These are phyloP conservation scores for Scaptomyza parva DNA, from an alignment of 2,888 invertebrate species.

Conservation along the genomic window DNA sequence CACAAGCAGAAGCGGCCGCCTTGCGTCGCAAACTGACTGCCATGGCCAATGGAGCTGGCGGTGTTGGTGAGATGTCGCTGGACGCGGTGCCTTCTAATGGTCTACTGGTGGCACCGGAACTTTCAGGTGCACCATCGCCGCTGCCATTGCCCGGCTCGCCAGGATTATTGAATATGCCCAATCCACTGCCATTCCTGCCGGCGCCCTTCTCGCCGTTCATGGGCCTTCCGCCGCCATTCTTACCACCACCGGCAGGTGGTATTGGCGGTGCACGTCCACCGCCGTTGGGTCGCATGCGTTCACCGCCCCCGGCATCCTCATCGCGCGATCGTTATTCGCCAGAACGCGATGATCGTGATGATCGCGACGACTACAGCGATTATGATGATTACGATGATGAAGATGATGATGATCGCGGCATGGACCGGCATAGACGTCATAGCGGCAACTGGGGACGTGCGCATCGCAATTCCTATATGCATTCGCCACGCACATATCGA, in stretches of 20 bases:
- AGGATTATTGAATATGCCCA: slow-evolving; percentile 80
- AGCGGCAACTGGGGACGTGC: slow-evolving; percentile 75
- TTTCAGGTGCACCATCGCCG: slow-evolving; percentile 82
- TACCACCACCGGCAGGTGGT: slow-evolving; percentile 84
- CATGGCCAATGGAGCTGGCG: slow-evolving; percentile 70
- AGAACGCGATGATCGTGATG: slow-evolving; percentile 68
- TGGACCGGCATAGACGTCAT: slow-evolving; percentile 57
- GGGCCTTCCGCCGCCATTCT: slow-evolving; percentile 86
- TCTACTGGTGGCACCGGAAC: slow-evolving; percentile 45
- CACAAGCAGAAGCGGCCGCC: slow-evolving; percentile 89
- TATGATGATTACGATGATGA: slow-evolving; percentile 71
- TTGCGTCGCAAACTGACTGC: slow-evolving; percentile 87
- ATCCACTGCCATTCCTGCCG: slow-evolving; percentile 87
- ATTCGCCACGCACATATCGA: slow-evolving; percentile 81
- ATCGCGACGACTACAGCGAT: slow-evolving; percentile 79
- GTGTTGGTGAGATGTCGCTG: slow-evolving; percentile 31
- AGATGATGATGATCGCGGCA: slow-evolving; percentile 59
- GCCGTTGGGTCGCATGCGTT: slow-evolving; percentile 86
- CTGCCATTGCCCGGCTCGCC: slow-evolving; percentile 84
- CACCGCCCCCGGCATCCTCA: slow-evolving; percentile 83
- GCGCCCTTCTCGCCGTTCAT: slow-evolving; percentile 87
- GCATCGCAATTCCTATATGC: slow-evolving; percentile 78
- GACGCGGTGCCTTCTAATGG: slow-evolving; percentile 55
- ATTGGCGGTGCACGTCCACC: slow-evolving; percentile 86
- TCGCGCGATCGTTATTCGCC: slow-evolving; percentile 65